Conservation (phyloP, 2,113 vertebrate genomes). For the Seriola dumerili region DNA sequence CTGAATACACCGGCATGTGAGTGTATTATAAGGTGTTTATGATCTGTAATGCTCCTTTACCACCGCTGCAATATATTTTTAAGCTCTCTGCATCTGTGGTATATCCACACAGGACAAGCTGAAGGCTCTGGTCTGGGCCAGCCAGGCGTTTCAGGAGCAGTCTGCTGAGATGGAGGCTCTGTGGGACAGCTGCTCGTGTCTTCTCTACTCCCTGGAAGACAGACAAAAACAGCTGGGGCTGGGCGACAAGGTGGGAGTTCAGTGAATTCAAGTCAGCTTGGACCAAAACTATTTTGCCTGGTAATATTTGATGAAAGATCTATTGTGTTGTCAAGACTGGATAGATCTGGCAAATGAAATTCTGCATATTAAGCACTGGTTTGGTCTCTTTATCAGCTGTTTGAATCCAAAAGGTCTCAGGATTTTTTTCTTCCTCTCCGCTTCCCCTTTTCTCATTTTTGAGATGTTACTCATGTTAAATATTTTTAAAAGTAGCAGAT, state of each 20-base stretch:
- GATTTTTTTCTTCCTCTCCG: too few relatives aligned
- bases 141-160: constrained; percentile 86
- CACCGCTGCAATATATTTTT: neutral
- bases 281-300: neutral
- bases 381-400: neutral
- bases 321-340: neutral
- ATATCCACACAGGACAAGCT: constrained; percentile 88
- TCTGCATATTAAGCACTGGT: neutral
- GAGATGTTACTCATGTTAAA: neutral
- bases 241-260: constrained; percentile 85
- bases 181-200: constrained; percentile 87
- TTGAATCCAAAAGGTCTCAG: neutral
- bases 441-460: neutral
- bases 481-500: neutral
- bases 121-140: constrained; percentile 87
- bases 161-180: constrained; percentile 84
- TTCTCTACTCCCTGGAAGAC: constrained; percentile 89
- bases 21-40: neutral
- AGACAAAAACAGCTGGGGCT: constrained; percentile 90
- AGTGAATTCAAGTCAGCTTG: neutral
- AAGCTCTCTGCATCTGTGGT: constrained; percentile 12
- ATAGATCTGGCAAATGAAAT: neutral
- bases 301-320: neutral
- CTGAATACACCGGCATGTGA: neutral
- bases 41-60: neutral